Conservation (phyloP, 1,140 invertebrate genomes). For the Diabrotica virgifera region DNA sequence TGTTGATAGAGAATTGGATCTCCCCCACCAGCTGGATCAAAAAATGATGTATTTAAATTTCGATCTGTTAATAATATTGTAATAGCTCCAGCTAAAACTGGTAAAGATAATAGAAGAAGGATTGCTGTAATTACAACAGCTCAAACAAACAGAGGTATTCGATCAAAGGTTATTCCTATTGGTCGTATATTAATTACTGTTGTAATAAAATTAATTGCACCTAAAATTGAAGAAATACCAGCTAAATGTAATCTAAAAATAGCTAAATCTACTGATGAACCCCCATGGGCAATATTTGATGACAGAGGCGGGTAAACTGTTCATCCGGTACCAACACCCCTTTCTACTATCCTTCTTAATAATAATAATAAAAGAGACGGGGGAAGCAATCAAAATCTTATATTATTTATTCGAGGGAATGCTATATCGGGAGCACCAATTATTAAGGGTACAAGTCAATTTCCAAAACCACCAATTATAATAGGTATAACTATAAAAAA, state of each 20-base stretch:
- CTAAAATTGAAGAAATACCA: constrained; percentile 65
- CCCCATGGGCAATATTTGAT: constrained; percentile 54
- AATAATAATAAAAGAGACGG: constrained; percentile 61
- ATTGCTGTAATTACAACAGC: constrained; percentile 66
- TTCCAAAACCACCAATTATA: constrained; percentile 76
- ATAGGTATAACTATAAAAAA: constrained; percentile 78
- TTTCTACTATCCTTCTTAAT: constrained; percentile 56
- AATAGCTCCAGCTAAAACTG: constrained; percentile 70
- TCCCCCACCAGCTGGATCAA: constrained; percentile 63
- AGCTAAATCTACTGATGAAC: constrained; percentile 61
- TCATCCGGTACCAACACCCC: constrained; percentile 64
- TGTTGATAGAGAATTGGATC: constrained; percentile 73
- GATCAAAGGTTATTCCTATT: constrained; percentile 50
- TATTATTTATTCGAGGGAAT: constrained; percentile 75
- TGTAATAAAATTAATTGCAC: constrained; percentile 63
- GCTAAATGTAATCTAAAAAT: constrained; percentile 68
- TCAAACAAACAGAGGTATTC: constrained; percentile 62
- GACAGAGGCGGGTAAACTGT: constrained; percentile 68
- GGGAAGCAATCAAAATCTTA: constrained; percentile 71
- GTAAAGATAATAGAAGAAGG: constrained; percentile 61
- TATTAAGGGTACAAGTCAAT: constrained; percentile 73
- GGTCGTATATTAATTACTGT: constrained; percentile 59
- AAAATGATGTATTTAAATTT: constrained; percentile 69
- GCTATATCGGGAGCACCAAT: constrained; percentile 70
- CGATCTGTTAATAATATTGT: constrained; percentile 70